phyloP scores from a whole-genome alignment of 1,140 invertebrate species.

The Caerostris darwini region DNA sequence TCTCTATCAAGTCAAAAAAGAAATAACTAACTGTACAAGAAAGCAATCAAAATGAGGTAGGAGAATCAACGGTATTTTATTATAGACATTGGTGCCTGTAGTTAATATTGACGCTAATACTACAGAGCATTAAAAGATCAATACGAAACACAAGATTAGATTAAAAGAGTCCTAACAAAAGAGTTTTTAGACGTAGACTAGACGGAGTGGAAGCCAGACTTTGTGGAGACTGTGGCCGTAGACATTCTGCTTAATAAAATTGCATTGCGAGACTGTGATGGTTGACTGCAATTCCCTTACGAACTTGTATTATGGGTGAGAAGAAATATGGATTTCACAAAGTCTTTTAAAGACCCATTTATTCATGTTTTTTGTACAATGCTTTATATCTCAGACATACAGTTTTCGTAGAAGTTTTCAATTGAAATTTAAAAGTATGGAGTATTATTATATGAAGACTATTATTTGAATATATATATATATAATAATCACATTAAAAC shows the following conservation, averaged over 20 bases:
- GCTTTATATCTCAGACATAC: background rate
- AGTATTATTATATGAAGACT: too few species aligned
- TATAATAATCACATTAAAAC: too few species aligned
- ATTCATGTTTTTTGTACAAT: background rate
- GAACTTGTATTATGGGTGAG: background rate
- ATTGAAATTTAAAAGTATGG: too few species aligned
- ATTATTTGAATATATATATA: too few species aligned
- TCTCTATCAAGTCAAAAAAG: too few species aligned
- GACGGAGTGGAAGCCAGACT: background rate
- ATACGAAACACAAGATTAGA: background rate
- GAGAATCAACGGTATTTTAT: too few species aligned
- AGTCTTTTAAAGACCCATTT: background rate
- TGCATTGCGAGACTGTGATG: background rate
- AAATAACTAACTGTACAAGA: too few species aligned
- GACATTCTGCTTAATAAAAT: background rate
- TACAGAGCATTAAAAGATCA: background rate
- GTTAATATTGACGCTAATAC: background rate
- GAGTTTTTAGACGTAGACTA: slow-evolving; percentile 5
- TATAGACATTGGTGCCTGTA: background rate
- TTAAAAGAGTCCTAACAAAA: background rate
- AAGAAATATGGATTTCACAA: background rate
- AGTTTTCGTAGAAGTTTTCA: too few species aligned
- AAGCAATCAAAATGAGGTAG: too few species aligned
- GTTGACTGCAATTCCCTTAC: background rate
- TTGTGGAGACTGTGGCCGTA: background rate